phyloP scores from a whole-genome alignment of 2,797 vertebrate genomes.

The Notoglanidium macrostoma region DNA sequence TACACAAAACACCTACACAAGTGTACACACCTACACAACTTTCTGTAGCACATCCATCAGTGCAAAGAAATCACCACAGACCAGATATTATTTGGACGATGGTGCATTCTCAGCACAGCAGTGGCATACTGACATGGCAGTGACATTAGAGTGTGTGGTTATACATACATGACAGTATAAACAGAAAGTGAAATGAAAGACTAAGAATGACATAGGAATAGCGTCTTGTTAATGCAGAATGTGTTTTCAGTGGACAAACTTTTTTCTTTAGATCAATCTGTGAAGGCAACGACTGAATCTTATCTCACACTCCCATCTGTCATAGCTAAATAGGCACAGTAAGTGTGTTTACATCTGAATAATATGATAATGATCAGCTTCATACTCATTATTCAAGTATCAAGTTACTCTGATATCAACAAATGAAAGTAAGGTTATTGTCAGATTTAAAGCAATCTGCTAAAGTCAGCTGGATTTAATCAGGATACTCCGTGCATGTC shows the following conservation, averaged over 20 bases:
- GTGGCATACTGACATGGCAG: no score
- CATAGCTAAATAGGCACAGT: neutral
- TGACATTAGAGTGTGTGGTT: neutral
- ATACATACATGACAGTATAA: neutral
- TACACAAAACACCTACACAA: neutral
- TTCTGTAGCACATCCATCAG: neutral
- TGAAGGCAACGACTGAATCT: conserved; percentile 61
- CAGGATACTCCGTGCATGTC: neutral
- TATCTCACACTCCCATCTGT: neutral
- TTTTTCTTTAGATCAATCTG: conserved; percentile 52
- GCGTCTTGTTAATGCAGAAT: neutral
- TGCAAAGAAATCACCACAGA: neutral
- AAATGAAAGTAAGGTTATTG: neutral
- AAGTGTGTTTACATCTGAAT: neutral
- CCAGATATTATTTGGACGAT: conserved; percentile 45
- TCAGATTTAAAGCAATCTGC: neutral
- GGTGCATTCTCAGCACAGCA: conserved; percentile 55
- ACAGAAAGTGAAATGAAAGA: neutral
- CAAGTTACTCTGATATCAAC: neutral
- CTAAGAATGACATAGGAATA: neutral
- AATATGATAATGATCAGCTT: neutral
- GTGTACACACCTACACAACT: neutral
- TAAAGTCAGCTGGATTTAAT: neutral
- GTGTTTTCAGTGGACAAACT: conserved; percentile 48
- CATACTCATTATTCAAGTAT: neutral